phyloP scores from a whole-genome alignment of 2,797 vertebrate species.

The Gymnothorax reevesii region DNA sequence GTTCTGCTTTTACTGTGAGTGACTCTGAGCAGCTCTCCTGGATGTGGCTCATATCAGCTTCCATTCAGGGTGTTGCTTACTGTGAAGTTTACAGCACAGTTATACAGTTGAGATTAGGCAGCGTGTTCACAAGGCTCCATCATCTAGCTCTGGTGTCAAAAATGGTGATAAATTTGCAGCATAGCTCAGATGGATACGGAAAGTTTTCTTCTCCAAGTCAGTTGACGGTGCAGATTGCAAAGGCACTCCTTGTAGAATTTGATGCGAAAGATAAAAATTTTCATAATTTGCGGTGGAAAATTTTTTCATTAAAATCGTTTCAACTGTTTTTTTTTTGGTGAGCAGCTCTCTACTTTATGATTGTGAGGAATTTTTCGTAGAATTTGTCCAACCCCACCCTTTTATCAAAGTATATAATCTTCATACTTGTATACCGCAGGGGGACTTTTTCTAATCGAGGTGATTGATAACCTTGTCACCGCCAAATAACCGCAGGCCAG shows the following conservation, averaged over 20 bases:
- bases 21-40: background rate
- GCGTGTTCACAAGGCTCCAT: background rate
- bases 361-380: constrained; percentile 56
- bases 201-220: too few relatives aligned
- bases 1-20: background rate
- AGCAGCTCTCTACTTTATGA: constrained; percentile 53
- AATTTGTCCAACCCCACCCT: constrained; percentile 57
- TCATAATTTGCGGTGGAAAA: background rate
- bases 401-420: constrained; percentile 65
- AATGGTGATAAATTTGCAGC: background rate
- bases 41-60: background rate
- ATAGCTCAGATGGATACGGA: too few relatives aligned
- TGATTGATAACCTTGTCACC: constrained; percentile 63
- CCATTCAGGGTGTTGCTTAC: background rate
- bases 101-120: background rate
- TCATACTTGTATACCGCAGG: constrained; percentile 63
- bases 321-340: constrained; percentile 44
- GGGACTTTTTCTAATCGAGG: constrained; percentile 66
- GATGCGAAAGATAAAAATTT: background rate
- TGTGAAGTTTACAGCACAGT: background rate
- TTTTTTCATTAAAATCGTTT: too few relatives aligned
- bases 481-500: constrained; percentile 51
- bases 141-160: background rate
- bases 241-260: background rate
- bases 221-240: too few relatives aligned